Evolutionary conservation across 1,140 invertebrate species (phyloP), one percentile per base, ranked within the genome.

Genomic region (Sitodiplosis mosellana): DNA sequence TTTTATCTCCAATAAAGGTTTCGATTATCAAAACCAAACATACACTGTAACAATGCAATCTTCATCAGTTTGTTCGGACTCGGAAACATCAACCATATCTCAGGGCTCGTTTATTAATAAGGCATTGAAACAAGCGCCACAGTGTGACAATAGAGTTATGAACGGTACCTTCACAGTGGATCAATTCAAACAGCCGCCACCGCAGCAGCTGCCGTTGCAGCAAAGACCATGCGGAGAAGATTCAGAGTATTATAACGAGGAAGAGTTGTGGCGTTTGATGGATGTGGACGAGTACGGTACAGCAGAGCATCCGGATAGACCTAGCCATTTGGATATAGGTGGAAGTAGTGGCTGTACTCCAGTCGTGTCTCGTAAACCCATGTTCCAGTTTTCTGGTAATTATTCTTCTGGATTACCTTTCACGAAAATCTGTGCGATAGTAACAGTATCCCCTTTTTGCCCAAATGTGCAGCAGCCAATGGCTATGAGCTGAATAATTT

Each of bases 401-500:
- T 41, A 43, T 43, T 18, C n/a, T n/a, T n/a, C n/a, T 18, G 18
- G 14, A 7, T 43, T 3, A 40, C 14, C 14, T 4, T 40, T 18
- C 4, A 18, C 14, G 37, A 40, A n/a, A n/a, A 18, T 18, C 14
- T 40, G 14, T 40, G 6, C 14, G 17, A 27, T 10, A 27, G n/a
- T 36, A 8, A 36, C 8, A 36, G 15, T 38, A 14, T 38, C 15
- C 14, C 5, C 14, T 38, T 38, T 43, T 18, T 18, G 11, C 11
- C 7, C 17, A 41, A 41, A 34, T 34, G 14, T 15, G 66, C 74
- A n/a, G 70, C 72, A 40, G 70, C 73, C 6, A 74, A 76, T 50
- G 71, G 69, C 7, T 76, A 74, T 58, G 73, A 76, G 57, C 52
- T 76, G 48, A 76, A 75, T 52, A 76, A 75, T 57, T 55, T 76